Percentiles rank a stretch among this genome's conserved stretches.
These are phyloP conservation scores for Synaphobranchus kaupii DNA, from an alignment of 2,797 vertebrate species.

Conservation along the genomic window DNA sequence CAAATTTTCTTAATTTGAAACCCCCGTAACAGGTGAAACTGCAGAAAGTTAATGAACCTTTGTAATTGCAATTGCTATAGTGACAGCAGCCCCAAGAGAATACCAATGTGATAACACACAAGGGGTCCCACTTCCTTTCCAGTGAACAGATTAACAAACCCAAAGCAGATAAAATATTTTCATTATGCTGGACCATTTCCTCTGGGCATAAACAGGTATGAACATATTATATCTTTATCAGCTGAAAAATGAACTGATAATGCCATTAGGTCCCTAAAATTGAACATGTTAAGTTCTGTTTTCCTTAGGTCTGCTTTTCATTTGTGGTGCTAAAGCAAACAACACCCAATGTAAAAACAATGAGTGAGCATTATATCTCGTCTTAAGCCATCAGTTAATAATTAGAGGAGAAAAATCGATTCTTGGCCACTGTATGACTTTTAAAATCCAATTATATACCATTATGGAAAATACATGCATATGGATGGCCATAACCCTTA, in stretches of 20 bases:
- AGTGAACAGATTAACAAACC: conserved; percentile 73
- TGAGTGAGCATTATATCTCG: conserved; percentile 38
- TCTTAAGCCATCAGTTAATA: not conserved
- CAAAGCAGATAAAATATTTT: conserved; percentile 72
- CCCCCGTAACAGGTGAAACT: conserved; percentile 81
- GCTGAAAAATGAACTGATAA: conserved; percentile 73
- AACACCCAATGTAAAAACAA: conserved; percentile 60
- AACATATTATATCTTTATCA: conserved; percentile 81
- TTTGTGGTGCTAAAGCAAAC: conserved; percentile 62
- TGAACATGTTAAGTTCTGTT: conserved; percentile 66
- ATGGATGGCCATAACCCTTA: conserved; percentile 7
- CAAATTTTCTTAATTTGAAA: conserved; percentile 70
- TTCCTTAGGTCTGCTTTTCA: conserved; percentile 64
- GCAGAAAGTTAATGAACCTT: conserved; percentile 89
- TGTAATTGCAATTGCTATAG: conserved; percentile 90
- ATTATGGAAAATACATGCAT: not conserved
- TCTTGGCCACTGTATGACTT: not conserved
- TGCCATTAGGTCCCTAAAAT: conserved; percentile 59
- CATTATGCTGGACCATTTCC: conserved; percentile 64
- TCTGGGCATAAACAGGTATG: conserved; percentile 78
- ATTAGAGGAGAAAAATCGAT: not conserved
- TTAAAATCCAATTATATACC: not conserved
- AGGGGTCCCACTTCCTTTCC: conserved; percentile 49
- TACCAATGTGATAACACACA: conserved; percentile 75
- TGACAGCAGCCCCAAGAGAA: conserved; percentile 73